phyloP scores from a whole-genome alignment of 2,888 invertebrate species.

The Choreutis nemorana region DNA sequence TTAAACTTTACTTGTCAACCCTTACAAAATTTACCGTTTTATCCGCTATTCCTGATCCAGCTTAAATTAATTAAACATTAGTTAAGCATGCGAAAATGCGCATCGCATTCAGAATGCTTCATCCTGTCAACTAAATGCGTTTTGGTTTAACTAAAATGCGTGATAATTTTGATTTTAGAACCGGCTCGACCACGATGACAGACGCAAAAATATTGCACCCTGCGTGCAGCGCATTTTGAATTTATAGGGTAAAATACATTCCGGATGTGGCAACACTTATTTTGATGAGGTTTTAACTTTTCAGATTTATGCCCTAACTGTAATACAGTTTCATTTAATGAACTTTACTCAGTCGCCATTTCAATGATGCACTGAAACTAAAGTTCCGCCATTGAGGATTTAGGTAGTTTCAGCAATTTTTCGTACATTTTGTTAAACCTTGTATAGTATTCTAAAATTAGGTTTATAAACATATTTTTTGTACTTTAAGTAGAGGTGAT shows the following conservation, averaged over 20 bases:
- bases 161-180: slow-evolving; percentile 56
- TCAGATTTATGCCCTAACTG: too few relatives aligned
- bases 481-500: slow-evolving; percentile 21
- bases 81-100: slow-evolving; percentile 31
- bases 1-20: too few relatives aligned
- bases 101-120: slow-evolving; percentile 37
- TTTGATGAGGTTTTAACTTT: too few relatives aligned
- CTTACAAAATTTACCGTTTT: too few relatives aligned
- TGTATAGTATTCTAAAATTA: neutral
- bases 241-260: slow-evolving; percentile 8
- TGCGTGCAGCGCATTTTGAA: slow-evolving; percentile 7
- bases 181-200: slow-evolving; percentile 36
- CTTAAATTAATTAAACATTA: slow-evolving; percentile 19
- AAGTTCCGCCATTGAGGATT: too few relatives aligned
- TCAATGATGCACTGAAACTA: too few relatives aligned
- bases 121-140: slow-evolving; percentile 53
- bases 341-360: too few relatives aligned
- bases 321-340: too few relatives aligned
- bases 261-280: too few relatives aligned
- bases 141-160: slow-evolving; percentile 53
- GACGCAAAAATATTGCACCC: slow-evolving; percentile 34
- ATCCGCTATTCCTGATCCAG: too few relatives aligned
- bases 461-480: neutral
- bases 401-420: too few relatives aligned
- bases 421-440: neutral